Conservation (phyloP, 2,113 vertebrate genomes). For the Cyphomyrus discorhynchus region DNA sequence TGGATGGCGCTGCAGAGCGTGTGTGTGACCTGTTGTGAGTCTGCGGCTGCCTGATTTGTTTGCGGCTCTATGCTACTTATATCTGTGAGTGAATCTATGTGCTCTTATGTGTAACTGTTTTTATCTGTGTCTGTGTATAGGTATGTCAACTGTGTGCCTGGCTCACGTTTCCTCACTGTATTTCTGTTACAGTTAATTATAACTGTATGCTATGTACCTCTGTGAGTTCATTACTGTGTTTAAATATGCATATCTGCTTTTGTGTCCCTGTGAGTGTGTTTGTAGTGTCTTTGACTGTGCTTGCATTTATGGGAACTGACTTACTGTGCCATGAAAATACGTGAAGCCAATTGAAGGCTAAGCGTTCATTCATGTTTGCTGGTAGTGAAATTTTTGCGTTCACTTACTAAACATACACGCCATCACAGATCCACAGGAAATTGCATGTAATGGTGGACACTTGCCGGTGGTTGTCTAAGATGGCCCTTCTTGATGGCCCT, state of each 20-base stretch:
- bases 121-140: slow-evolving; percentile 1
- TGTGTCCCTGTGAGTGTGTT: neutral
- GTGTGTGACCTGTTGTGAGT: neutral
- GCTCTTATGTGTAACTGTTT: neutral
- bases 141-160: neutral
- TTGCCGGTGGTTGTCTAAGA: neutral
- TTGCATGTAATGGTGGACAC: neutral
- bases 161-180: neutral
- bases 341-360: neutral
- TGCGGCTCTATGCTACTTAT: neutral
- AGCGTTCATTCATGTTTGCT: neutral
- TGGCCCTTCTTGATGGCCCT: neutral
- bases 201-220: neutral
- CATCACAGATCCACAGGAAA: neutral
- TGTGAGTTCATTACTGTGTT: neutral
- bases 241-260: neutral
- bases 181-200: neutral
- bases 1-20: too few relatives aligned
- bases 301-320: neutral
- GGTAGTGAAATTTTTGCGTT: neutral
- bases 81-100: neutral
- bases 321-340: neutral
- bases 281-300: neutral
- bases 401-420: neutral
- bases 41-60: neutral